Evolutionary conservation across 1,140 invertebrate species (phyloP), one percentile per base, ranked within the genome.

Genomic region (Tetranychus cinnabarinus): DNA sequence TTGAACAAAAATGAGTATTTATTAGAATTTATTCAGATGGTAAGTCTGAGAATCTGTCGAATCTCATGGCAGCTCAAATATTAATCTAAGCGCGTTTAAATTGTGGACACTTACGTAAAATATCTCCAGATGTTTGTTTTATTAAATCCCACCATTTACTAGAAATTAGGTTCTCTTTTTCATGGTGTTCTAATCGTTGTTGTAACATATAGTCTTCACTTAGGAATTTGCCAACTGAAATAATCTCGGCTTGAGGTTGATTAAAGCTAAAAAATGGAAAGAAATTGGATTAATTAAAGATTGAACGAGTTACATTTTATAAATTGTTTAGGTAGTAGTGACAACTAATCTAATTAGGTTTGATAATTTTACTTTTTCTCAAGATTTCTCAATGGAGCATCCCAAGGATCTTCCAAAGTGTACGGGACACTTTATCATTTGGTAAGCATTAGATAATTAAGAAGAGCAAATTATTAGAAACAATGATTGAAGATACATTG

Each of bases 81-180:
- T 23, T 37, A 1, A 31, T 42, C n/a, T n/a, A n/a, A n/a, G n/a
- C n/a, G n/a, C 23, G 23, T 0, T 23, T 23, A 23, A 23, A 23
- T 23, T 23, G 23, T 23, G 23, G 23, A 23, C 23, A 23, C 23
- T 42, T 42, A 42, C 39, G 5, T 10, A 42, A 42, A 6, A 42
- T 10, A 42, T 42, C 58, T n/a, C 13, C 13, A 23, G 39, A 1
- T 31, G 58, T 6, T 48, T 59, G 58, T 34, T 59, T 59, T 4
- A 59, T 23, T 34, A 59, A 48, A 6, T 59, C 58, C 58, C 58
- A 59, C 58, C 58, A 59, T 34, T 59, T 59, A n/a, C 45, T 46
- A 13, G 58, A 15, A 13, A 59, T 47, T 23, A 59, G 2, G 35
- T 59, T 59, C 13, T 59, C 58, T 48, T 59, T 59, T 35, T 59